Conservation (phyloP, 2,888 invertebrate genomes). For the Bruchidius siliquastri region DNA sequence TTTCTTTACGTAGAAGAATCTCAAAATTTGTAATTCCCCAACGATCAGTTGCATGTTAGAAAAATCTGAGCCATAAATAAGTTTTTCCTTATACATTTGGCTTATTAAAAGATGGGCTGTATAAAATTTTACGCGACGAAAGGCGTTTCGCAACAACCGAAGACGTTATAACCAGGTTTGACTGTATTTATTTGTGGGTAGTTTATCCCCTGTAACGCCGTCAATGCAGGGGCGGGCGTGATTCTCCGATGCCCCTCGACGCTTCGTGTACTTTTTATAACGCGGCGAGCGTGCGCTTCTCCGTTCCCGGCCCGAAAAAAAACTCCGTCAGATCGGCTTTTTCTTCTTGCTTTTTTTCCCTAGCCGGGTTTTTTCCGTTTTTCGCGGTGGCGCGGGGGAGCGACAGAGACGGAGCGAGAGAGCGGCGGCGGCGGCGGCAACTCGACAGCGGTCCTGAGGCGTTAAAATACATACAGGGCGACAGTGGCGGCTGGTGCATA, state of each 20-base stretch:
- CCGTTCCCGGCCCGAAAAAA: constrained; percentile 20
- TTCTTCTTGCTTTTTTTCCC: constrained; percentile 25
- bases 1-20: too few relatives aligned
- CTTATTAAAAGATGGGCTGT: too few relatives aligned
- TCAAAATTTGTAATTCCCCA: too few relatives aligned
- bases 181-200: too few relatives aligned
- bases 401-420: constrained; percentile 13
- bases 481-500: too few relatives aligned
- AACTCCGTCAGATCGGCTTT: constrained; percentile 19
- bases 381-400: constrained; percentile 16
- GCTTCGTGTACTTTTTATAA: not conserved
- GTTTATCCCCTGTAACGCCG: not conserved
- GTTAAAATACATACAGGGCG: not conserved
- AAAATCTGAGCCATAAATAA: too few relatives aligned
- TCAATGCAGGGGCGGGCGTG: not conserved
- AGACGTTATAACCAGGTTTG: too few relatives aligned
- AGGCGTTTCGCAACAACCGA: too few relatives aligned
- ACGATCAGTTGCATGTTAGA: too few relatives aligned
- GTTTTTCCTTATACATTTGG: too few relatives aligned
- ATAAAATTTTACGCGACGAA: too few relatives aligned
- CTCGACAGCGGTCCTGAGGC: not conserved
- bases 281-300: constrained; percentile 7
- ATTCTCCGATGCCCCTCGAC: not conserved
- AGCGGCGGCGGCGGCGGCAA: not conserved
- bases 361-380: constrained; percentile 19